A percentile compares a stretch with the other conserved stretches of the same genome.
These are phyloP conservation scores for Drosophila maculinotata DNA, from an alignment of 2,888 invertebrate species.

Conservation along the genomic window DNA sequence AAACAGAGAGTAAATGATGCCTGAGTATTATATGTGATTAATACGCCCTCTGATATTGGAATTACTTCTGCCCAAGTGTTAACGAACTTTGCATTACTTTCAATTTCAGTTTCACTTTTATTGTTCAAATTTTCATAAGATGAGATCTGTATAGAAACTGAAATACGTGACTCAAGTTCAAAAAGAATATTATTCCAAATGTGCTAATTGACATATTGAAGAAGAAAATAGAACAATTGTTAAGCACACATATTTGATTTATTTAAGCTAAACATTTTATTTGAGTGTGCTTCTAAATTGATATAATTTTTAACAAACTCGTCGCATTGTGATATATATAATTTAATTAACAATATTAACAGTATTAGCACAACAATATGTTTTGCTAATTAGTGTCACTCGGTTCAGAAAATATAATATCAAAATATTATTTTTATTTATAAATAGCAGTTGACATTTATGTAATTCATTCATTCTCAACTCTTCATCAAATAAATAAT, in stretches of 20 bases:
- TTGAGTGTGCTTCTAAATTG: conserved; percentile 9
- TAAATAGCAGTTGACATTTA: too few species aligned
- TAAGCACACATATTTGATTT: conserved; percentile 7
- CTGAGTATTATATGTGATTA: conserved; percentile 3
- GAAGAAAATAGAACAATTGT: conserved; percentile 10
- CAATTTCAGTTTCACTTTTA: conserved; percentile 38
- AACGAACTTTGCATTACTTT: conserved; percentile 61
- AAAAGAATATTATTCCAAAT: conserved; percentile 10
- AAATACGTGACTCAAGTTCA: conserved; percentile 17
- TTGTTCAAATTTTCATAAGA: conserved; percentile 18
- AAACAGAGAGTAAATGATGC: conserved; percentile 32
- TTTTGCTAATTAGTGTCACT: too few species aligned
- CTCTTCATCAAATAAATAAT: too few species aligned
- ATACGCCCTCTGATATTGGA: background rate
- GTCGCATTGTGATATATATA: conserved; percentile 15
- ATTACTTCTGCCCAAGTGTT: conserved; percentile 36
- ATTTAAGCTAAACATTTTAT: background rate
- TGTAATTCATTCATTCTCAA: too few species aligned
- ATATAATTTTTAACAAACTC: conserved; percentile 9
- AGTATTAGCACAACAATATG: conserved; percentile 18
- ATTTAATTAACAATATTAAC: conserved; percentile 39
- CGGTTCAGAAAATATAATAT: too few species aligned
- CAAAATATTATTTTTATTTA: background rate
- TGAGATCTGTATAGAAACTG: background rate
- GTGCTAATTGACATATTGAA: conserved; percentile 45